A percentile compares a stretch with the other conserved stretches of the same genome.
Evolutionary conservation across 2,888 invertebrate species (phyloP).

Genomic region (Andrena bucephala): DNA sequence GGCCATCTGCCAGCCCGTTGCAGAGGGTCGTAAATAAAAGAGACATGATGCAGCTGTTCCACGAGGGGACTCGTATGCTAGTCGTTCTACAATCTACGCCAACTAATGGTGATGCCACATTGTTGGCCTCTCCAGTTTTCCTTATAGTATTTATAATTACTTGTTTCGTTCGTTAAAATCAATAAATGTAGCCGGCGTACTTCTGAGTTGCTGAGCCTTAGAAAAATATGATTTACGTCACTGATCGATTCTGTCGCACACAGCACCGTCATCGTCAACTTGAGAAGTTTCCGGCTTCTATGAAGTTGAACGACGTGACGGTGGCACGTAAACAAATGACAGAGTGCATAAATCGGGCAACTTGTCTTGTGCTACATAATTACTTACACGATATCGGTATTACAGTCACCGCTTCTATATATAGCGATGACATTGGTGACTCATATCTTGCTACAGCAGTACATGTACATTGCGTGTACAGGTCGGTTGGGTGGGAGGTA

Average conservation of each 20-base stretch:
- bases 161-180: background rate
- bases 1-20: conserved; percentile 16
- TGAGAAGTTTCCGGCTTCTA: no score
- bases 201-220: no score
- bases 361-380: conserved; percentile 66
- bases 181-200: no score
- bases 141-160: background rate
- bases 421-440: conserved; percentile 83
- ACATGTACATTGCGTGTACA: conserved; percentile 65
- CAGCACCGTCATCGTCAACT: no score
- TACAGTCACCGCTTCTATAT: conserved; percentile 81
- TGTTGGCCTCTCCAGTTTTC: background rate
- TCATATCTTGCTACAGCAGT: conserved; percentile 75
- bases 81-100: background rate
- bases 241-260: no score
- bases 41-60: conserved; percentile 19
- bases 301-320: background rate
- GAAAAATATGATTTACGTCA: no score
- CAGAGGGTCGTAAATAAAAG: conserved; percentile 26
- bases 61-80: background rate
- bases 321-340: conserved; percentile 3
- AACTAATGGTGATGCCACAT: background rate
- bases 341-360: conserved; percentile 39
- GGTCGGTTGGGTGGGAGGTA: conserved; percentile 64
- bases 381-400: conserved; percentile 72